Evolutionary conservation across 1,140 invertebrate species (phyloP).

Genomic region (Aphis gossypii): DNA sequence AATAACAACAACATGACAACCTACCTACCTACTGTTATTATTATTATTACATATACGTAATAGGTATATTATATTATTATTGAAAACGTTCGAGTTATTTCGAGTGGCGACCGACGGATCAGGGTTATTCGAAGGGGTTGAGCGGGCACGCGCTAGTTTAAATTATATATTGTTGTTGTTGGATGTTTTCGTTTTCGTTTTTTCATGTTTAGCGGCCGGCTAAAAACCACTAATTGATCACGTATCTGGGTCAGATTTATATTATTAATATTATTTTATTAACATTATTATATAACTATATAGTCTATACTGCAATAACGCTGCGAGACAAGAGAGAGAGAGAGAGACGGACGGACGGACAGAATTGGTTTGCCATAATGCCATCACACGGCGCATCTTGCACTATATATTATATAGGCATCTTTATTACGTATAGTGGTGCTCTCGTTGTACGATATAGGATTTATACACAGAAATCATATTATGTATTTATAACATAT

Average conservation of each 20-base stretch:
- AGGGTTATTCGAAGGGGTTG: slow-evolving; percentile 40
- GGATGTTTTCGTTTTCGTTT: background rate
- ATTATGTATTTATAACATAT: background rate
- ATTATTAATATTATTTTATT: background rate
- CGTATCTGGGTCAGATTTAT: slow-evolving; percentile 39
- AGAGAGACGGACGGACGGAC: background rate
- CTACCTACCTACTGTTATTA: background rate
- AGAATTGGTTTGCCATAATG: background rate
- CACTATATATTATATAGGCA: background rate
- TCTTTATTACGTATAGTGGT: background rate
- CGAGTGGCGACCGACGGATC: background rate
- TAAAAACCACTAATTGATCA: slow-evolving; percentile 35
- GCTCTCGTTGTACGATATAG: no score
- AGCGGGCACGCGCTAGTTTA: slow-evolving; percentile 10
- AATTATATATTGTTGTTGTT: background rate
- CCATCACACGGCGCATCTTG: background rate
- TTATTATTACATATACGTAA: background rate
- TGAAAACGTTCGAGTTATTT: background rate
- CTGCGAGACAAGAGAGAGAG: background rate
- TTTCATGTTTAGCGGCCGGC: background rate
- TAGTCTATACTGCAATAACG: background rate
- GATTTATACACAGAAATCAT: background rate
- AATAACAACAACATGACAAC: background rate
- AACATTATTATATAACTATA: background rate
- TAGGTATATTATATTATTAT: background rate